Base-by-base conservation (phyloP, 2,888 invertebrate genomes). In the Callosobruchus maculatus region DNA sequence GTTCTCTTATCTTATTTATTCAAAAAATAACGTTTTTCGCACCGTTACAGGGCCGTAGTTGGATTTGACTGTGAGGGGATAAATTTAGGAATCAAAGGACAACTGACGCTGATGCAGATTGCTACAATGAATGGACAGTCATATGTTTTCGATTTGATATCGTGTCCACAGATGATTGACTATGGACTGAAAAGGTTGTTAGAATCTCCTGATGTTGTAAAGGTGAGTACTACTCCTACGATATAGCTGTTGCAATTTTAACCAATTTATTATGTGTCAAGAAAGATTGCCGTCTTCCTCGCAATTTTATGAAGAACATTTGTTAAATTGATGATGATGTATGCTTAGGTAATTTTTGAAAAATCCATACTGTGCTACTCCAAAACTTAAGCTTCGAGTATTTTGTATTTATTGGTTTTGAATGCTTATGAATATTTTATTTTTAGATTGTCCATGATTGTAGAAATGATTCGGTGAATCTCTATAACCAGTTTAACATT, bases 31-130 rank as follows among this genome's bases (percentile, higher is more conserved):
- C 26, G 2, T 26, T 49, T 18, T 49, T 49, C 49, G 13, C 3
- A 49, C 9, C 9, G 9, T 49, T 49, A 49, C 13, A 88, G 88
- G 81, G 90, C 91, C 73, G 92, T 93, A 75, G 90, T 97, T 22
- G 95, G 96, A 0, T 92, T 97, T 83, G 97, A 97, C 85, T 96
- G 96, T 82, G 97, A 98, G 88, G 97, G 97, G 20, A 95, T 97
- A 73, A 97, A 97, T 87, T 89, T 97, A 76, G 97, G 97, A 22
- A 89, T 93, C 0, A 96, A 95, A 85, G 97, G 97, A 21, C 94
- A 95, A 81, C 89, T 97, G 76, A 97, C 97, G 0, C 88, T 97
- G 71, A 91, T 97, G 84, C 95, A 95, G 86, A 92, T 96, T 80
- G 96, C 95, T 20, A 95, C 95, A 0, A 90, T 92, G 83, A 90